Percentiles rank a stretch among this genome's conserved stretches.
Evolutionary conservation across 2,888 invertebrate genomes (phyloP).

Genomic region (Lepidocyrtoides sp.): DNA sequence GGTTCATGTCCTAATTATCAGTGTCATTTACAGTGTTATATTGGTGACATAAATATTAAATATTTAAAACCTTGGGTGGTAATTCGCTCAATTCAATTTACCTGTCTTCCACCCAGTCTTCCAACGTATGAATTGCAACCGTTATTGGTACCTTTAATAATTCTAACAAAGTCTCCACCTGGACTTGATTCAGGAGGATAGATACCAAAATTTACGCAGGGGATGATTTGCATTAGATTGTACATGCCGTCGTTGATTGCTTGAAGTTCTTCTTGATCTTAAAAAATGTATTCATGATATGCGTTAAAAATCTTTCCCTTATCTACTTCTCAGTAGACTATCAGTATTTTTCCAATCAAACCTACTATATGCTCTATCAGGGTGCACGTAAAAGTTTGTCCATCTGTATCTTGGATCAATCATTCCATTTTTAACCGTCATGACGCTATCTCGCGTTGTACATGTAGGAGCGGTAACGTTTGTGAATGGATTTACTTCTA

Average conservation of each 20-base stretch:
- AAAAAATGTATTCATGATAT: background rate
- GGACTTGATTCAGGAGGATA: constrained; percentile 78
- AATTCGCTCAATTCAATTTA: no score
- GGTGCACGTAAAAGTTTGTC: constrained; percentile 63
- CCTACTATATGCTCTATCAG: constrained; percentile 60
- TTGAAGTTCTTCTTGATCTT: constrained; percentile 45
- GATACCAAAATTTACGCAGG: constrained; percentile 71
- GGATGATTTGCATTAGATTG: constrained; percentile 59
- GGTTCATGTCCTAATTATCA: constrained; percentile 73
- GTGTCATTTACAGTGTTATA: no score
- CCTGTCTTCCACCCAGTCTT: constrained; percentile 74
- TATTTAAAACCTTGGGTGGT: no score
- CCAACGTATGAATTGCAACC: constrained; percentile 80
- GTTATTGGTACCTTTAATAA: constrained; percentile 75
- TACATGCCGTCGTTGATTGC: constrained; percentile 76
- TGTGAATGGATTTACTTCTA: constrained; percentile 7
- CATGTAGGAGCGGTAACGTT: constrained; percentile 55
- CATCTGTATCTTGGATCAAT: constrained; percentile 71
- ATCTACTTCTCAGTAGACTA: background rate
- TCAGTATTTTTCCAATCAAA: background rate
- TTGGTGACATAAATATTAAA: background rate
- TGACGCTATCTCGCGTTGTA: constrained; percentile 37
- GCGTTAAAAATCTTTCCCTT: background rate
- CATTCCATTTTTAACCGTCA: constrained; percentile 50
- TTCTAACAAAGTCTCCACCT: constrained; percentile 73